Evolutionary conservation across 2,888 invertebrate species (phyloP).

Genomic region (Lithophane socia): DNA sequence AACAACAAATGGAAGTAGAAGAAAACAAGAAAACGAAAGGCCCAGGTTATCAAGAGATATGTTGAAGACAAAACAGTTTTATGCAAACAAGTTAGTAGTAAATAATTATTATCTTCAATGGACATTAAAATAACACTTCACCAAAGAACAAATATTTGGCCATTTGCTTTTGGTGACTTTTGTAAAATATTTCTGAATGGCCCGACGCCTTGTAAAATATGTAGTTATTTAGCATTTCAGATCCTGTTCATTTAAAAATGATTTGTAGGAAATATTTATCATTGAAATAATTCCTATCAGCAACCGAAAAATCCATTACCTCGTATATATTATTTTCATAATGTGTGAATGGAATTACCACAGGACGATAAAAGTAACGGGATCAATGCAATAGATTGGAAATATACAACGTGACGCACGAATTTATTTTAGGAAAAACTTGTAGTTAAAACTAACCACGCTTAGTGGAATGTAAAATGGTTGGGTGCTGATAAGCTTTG

Average conservation of each 20-base stretch:
- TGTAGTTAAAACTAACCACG: not conserved
- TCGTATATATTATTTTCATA: too few relatives aligned
- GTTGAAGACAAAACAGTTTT: conserved; percentile 43
- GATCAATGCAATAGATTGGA: not conserved
- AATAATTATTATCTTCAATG: conserved; percentile 27
- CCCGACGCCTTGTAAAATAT: not conserved
- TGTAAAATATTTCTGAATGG: conserved; percentile 20
- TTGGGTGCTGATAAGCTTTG: not conserved
- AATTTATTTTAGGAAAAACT: not conserved
- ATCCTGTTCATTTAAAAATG: not conserved
- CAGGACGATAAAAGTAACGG: conserved; percentile 5
- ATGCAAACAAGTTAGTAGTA: conserved; percentile 48
- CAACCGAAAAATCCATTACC: conserved; percentile 15
- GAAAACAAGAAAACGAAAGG: conserved; percentile 34
- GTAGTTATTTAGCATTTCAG: not conserved
- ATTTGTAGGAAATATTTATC: not conserved
- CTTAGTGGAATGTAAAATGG: not conserved
- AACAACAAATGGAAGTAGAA: conserved; percentile 27
- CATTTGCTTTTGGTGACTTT: conserved; percentile 3
- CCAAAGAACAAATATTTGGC: conserved; percentile 23
- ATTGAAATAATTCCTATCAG: conserved; percentile 21
- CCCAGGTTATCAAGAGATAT: conserved; percentile 42
- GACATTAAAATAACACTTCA: conserved; percentile 12
- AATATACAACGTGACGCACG: not conserved
- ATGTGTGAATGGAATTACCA: conserved; percentile 36